Conservation (phyloP, 2,797 vertebrate genomes). For the Capromys pilorides region DNA sequence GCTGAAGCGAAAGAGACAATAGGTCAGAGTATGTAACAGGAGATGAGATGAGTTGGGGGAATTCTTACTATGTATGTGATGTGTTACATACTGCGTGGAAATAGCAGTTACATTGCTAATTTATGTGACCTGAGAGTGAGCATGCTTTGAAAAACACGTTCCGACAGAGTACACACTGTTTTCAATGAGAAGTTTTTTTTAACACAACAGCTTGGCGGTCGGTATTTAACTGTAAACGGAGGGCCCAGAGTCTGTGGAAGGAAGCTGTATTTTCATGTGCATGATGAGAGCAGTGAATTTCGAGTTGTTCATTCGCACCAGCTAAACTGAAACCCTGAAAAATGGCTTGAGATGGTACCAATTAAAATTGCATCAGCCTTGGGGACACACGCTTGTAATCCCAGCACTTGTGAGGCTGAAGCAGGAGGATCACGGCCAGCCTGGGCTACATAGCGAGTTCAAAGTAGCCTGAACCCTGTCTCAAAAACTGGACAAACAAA, state of each 20-base stretch:
- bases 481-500: background rate
- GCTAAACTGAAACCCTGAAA: background rate
- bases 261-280: background rate
- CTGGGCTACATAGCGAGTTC: background rate
- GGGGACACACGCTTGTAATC: background rate
- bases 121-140: background rate
- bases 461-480: background rate
- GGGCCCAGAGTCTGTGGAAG: background rate
- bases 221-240: background rate
- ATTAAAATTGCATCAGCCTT: background rate
- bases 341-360: background rate
- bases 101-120: background rate
- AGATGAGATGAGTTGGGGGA: background rate
- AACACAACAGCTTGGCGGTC: background rate
- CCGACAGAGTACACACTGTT: background rate
- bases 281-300: background rate
- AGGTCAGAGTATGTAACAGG: background rate
- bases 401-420: background rate
- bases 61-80: background rate
- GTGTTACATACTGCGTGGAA: background rate
- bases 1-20: background rate
- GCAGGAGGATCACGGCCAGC: background rate
- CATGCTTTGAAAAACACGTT: background rate
- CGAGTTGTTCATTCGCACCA: background rate
- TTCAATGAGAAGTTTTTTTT: background rate